These are phyloP conservation scores for Nomada fucata DNA, from an alignment of 2,888 invertebrate species.

Conservation along the genomic window DNA sequence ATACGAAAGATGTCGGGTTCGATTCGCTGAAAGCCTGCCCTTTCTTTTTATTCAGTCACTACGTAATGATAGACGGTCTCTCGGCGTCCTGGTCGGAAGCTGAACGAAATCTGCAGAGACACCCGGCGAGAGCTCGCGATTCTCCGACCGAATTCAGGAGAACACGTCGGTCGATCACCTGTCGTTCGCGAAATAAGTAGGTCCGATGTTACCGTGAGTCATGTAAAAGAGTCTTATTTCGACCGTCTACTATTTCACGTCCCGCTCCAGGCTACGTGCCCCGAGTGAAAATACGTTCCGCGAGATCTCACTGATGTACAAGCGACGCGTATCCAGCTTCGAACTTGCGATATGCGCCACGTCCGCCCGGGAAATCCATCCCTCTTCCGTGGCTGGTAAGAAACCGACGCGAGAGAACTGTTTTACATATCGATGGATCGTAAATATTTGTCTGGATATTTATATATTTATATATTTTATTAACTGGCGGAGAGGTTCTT, in stretches of 20 bases:
- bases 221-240: slow-evolving; percentile 41
- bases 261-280: slow-evolving; percentile 48
- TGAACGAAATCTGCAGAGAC: too few species aligned
- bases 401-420: background rate
- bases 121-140: too few species aligned
- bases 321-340: background rate
- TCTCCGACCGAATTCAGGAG: too few species aligned
- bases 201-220: slow-evolving; percentile 6
- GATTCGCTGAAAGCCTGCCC: too few species aligned
- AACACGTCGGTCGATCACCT: background rate
- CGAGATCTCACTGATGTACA: slow-evolving; percentile 2
- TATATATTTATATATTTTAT: too few species aligned
- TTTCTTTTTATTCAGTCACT: too few species aligned
- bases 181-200: slow-evolving; percentile 3
- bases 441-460: background rate
- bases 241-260: slow-evolving; percentile 54
- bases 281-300: slow-evolving; percentile 41
- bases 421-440: background rate
- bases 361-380: background rate
- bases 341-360: slow-evolving; percentile 1
- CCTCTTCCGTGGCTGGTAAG: background rate
- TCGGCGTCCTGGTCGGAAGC: too few species aligned
- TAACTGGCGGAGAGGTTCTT: background rate
- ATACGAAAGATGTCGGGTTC: too few species aligned
- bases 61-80: too few species aligned